These are phyloP conservation scores for Sparidentex hasta DNA, from an alignment of 2,797 vertebrate genomes.

Conservation along the genomic window DNA sequence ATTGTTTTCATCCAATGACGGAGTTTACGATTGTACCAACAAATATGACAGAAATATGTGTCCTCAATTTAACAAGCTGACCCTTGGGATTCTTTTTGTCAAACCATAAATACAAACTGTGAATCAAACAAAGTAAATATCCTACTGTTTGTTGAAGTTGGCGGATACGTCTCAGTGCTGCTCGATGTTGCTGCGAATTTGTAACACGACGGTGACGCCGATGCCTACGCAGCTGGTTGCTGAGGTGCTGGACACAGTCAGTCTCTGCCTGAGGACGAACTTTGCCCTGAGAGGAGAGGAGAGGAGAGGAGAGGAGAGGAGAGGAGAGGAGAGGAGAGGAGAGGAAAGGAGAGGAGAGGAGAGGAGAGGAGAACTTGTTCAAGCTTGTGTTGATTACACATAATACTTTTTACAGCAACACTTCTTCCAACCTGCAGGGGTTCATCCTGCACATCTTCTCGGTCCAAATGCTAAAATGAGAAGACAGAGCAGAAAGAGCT, in stretches of 20 bases:
- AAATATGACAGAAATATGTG: not conserved
- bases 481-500: conserved; percentile 18
- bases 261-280: conserved; percentile 83
- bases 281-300: conserved; percentile 77
- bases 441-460: conserved; percentile 1
- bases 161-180: conserved; percentile 78
- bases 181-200: conserved; percentile 79
- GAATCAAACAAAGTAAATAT: not conserved
- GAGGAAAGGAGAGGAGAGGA: conserved; percentile 1
- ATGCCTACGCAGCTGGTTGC: conserved; percentile 81
- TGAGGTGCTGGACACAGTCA: conserved; percentile 87
- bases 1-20: not conserved
- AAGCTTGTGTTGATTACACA: not conserved
- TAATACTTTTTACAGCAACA: not conserved
- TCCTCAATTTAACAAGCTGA: not conserved
- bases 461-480: conserved; percentile 7
- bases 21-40: too few relatives aligned
- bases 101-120: not conserved
- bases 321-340: conserved; percentile 9
- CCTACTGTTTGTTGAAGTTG: conserved; percentile 89
- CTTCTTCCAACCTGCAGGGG: not conserved
- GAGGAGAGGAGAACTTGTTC: not conserved
- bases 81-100: not conserved
- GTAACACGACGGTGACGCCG: conserved; percentile 81
- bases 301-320: not conserved